phyloP scores from a whole-genome alignment of 2,113 vertebrate species.

The Epinephelus moara region DNA sequence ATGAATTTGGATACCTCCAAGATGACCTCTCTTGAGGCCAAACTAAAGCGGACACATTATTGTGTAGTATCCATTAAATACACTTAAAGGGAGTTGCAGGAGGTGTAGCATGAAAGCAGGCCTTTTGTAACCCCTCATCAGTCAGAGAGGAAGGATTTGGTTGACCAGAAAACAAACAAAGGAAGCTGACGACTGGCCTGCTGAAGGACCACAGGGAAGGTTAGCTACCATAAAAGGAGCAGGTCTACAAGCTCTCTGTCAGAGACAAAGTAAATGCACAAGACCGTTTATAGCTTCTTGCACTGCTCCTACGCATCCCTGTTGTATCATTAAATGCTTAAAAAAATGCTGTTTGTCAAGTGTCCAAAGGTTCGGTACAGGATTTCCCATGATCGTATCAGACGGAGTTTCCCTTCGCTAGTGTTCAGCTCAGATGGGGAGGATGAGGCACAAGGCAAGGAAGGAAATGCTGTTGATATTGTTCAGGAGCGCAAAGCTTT shows the following conservation, averaged over 20 bases:
- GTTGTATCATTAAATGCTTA: conserved; percentile 64
- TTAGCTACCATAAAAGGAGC: conserved; percentile 69
- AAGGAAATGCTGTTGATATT: conserved; percentile 72
- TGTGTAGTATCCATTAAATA: not conserved
- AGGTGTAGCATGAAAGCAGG: not conserved
- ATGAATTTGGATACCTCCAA: not conserved
- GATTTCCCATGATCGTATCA: conserved; percentile 75
- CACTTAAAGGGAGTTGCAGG: not conserved
- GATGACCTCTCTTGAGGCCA: not conserved
- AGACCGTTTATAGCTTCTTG: conserved; percentile 66
- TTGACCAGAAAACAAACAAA: conserved; percentile 70
- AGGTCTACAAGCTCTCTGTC: conserved; percentile 34
- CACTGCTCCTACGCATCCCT: conserved; percentile 34
- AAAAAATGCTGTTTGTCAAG: conserved; percentile 67
- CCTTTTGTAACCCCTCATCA: not conserved
- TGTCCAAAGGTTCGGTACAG: conserved; percentile 43
- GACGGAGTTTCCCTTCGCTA: conserved; percentile 45
- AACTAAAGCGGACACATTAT: not conserved
- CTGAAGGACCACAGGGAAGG: conserved; percentile 38
- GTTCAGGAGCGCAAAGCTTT: conserved; percentile 40
- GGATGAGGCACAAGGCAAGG: conserved; percentile 63
- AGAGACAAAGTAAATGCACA: conserved; percentile 54
- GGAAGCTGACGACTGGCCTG: conserved; percentile 56
- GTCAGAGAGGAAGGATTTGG: conserved; percentile 55
- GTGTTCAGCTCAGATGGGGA: conserved; percentile 44